These are phyloP conservation scores for Mellilla xanthometata DNA, from an alignment of 2,888 invertebrate genomes.

Conservation along the genomic window DNA sequence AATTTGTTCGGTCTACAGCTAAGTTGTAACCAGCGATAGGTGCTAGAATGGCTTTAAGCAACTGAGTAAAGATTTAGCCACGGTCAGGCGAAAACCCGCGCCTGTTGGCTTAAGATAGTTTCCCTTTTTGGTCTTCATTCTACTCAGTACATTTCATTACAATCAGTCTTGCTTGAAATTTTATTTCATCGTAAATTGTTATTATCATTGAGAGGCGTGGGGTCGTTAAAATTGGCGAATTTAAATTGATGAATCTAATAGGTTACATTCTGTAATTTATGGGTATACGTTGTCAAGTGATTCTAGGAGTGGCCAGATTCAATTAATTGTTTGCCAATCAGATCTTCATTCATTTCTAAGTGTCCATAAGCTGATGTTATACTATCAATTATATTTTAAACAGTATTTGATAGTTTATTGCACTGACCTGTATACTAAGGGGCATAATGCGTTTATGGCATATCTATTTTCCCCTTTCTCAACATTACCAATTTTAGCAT, in stretches of 20 bases:
- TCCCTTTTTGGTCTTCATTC: too few relatives aligned
- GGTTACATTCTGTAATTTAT: slow-evolving; percentile 27
- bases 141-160: too few relatives aligned
- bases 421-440: too few relatives aligned
- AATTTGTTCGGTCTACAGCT: slow-evolving; percentile 11
- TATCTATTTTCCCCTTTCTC: too few relatives aligned
- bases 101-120: too few relatives aligned
- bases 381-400: too few relatives aligned
- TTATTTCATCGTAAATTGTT: too few relatives aligned
- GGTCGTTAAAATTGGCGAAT: slow-evolving; percentile 5
- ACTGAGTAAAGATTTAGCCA: slow-evolving; percentile 56
- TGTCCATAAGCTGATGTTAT: too few relatives aligned
- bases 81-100: slow-evolving; percentile 36
- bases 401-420: too few relatives aligned
- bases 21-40: slow-evolving; percentile 5
- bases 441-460: too few relatives aligned
- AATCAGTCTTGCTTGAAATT: too few relatives aligned
- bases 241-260: slow-evolving; percentile 18
- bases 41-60: slow-evolving; percentile 15
- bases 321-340: slow-evolving; percentile 25
- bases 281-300: slow-evolving; percentile 23
- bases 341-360: slow-evolving; percentile 37
- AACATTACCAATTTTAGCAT: too few relatives aligned
- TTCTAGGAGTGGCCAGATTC: slow-evolving; percentile 27
- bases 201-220: not conserved